Evolutionary conservation across 2,797 vertebrate genomes (phyloP), one percentile per base, ranked within the genome.

Genomic region (Petrocephalus schoutedeni): DNA sequence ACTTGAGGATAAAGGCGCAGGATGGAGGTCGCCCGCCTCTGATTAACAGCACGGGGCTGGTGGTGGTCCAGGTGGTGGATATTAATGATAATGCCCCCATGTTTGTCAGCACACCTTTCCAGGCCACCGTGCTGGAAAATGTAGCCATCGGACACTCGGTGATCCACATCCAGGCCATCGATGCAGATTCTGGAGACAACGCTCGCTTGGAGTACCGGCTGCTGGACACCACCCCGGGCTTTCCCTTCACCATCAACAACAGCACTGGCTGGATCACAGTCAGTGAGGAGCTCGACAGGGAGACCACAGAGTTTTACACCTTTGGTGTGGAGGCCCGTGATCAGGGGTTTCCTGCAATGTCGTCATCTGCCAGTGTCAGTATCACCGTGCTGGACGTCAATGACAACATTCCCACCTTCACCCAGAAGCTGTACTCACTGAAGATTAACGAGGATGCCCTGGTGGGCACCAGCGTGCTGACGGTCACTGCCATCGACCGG

Each of bases 61-160:
- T 99, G 88, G 96, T 97, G 0, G 96, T 99, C 85, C 98, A 98
- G 87, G 98, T 99, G 0, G 94, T 99, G 88, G 98, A 99, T 0
- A 94, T 99, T 1, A 99, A 99, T 0, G 98, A 99, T 93, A 99
- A 99, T 0, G 95, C 97, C 0, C 98, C 98, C 64, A 98, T 99
- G 95, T 99, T 99, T 77, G 98, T 99, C 87, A 99, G 98, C 93
- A 99, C 98, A 58, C 98, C 98, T 0, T 99, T 99, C 92, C 98
- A 99, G 93, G 97, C 98, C 0, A 96, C 97, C 0, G 98, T 99
- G 89, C 93, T 99, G 91, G 98, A 99, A 91, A 99, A 97, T 0
- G 97, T 97, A 59, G 95, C 97, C 0, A 89, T 97, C 0, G 98
- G 98, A 0, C 96, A 99, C 91, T 99, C 98, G 0, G 97, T 99